Evolutionary conservation across 2,113 vertebrate species (phyloP).

Genomic region (Saiga tatarica): DNA sequence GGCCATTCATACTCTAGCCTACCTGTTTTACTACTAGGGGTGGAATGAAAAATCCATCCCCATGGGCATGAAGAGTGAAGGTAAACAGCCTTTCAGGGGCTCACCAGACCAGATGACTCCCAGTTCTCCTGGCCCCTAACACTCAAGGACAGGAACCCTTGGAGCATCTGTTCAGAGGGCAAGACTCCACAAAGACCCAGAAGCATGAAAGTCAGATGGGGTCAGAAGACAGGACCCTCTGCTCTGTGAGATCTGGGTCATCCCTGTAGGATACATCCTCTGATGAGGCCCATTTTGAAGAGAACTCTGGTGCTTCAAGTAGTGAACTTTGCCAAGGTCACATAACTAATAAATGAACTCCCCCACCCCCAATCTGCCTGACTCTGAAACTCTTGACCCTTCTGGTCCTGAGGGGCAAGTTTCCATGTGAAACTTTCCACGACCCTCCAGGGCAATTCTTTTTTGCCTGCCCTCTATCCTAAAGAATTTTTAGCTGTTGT

Average conservation of each 20-base stretch:
- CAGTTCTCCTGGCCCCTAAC: neutral
- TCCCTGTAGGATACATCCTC: neutral
- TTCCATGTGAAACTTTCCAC: neutral
- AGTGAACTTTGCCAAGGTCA: neutral
- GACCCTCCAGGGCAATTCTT: neutral
- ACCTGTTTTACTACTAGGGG: neutral
- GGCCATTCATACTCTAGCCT: neutral
- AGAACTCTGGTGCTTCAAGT: neutral
- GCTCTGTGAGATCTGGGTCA: neutral
- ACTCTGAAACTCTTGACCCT: neutral
- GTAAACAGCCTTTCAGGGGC: neutral
- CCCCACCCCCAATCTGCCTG: neutral
- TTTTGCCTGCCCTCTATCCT: accelerated
- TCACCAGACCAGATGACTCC: neutral
- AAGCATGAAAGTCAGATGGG: neutral
- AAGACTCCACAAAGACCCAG: neutral
- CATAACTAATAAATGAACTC: neutral
- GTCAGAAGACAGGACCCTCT: neutral
- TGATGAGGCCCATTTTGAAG: neutral
- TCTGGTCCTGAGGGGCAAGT: neutral
- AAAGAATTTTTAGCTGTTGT: neutral
- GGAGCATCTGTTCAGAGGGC: neutral
- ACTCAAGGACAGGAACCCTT: neutral
- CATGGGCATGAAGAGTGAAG: neutral
- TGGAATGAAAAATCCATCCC: neutral